Conservation (phyloP, 2,113 vertebrate species). For the Centropus unirufus region DNA sequence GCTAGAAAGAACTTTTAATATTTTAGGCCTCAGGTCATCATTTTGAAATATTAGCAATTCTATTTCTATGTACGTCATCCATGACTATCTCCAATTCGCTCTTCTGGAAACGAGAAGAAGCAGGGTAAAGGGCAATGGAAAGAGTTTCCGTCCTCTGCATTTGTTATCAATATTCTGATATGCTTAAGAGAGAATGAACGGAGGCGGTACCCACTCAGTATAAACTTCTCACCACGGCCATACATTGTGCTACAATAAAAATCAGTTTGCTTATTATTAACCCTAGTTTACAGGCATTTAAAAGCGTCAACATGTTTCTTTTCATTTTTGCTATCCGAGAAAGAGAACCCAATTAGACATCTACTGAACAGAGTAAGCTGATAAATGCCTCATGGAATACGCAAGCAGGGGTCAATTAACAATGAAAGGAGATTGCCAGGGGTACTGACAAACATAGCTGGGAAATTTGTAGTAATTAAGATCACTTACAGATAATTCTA, state of each 20-base stretch:
- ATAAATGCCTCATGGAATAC: neutral
- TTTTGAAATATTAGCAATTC: neutral
- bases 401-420: neutral
- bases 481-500: neutral
- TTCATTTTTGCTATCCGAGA: neutral
- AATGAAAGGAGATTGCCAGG: slow-evolving; percentile 6
- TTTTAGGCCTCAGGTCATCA: neutral
- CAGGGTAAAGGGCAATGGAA: neutral
- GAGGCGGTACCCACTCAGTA: neutral
- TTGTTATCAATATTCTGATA: neutral
- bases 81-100: neutral
- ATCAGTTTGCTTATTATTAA: neutral
- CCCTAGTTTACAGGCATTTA: neutral
- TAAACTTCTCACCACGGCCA: neutral
- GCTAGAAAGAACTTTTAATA: neutral
- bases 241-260: neutral
- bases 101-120: neutral
- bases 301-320: neutral
- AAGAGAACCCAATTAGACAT: neutral
- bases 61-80: neutral
- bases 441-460: neutral
- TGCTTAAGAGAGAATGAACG: neutral
- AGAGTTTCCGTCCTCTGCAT: neutral
- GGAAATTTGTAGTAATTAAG: slow-evolving; percentile 1
- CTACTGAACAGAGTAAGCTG: neutral